Percentiles rank a stretch among this genome's conserved stretches.
Conservation (phyloP, 2,888 invertebrate species). For the Sinohyriopsis cumingii region DNA sequence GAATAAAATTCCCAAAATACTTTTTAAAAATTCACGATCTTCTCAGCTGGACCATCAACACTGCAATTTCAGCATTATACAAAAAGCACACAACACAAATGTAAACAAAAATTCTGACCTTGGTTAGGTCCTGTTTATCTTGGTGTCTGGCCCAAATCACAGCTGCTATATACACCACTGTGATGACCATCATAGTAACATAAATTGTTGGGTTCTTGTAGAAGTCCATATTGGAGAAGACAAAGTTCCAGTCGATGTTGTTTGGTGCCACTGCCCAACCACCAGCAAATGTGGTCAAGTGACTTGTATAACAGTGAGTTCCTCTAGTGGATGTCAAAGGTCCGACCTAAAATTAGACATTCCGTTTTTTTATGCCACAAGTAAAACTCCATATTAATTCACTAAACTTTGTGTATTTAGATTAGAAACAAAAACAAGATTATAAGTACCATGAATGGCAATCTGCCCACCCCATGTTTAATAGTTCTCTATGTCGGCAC, state of each 20-base stretch:
- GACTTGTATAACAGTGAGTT: slow-evolving; percentile 65
- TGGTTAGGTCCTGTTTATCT: slow-evolving; percentile 71
- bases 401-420: no score
- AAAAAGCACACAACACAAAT: no score
- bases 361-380: neutral
- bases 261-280: slow-evolving; percentile 74
- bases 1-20: no score
- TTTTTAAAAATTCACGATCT: no score
- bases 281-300: slow-evolving; percentile 73
- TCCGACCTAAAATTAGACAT: slow-evolving; percentile 37
- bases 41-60: no score
- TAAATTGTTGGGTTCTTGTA: slow-evolving; percentile 73
- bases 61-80: no score
- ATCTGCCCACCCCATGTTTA: no score
- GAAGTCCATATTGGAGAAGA: slow-evolving; percentile 73
- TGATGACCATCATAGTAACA: slow-evolving; percentile 71
- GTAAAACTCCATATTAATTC: neutral
- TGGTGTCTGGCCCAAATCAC: slow-evolving; percentile 72
- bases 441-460: no score
- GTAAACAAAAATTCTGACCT: slow-evolving; percentile 53
- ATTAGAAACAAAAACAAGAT: no score
- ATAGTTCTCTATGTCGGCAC: no score
- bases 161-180: slow-evolving; percentile 67
- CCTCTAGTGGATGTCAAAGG: slow-evolving; percentile 36
- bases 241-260: slow-evolving; percentile 73